These are phyloP conservation scores for Cataglyphis albicans DNA, from an alignment of 2,888 invertebrate genomes.

Conservation along the genomic window DNA sequence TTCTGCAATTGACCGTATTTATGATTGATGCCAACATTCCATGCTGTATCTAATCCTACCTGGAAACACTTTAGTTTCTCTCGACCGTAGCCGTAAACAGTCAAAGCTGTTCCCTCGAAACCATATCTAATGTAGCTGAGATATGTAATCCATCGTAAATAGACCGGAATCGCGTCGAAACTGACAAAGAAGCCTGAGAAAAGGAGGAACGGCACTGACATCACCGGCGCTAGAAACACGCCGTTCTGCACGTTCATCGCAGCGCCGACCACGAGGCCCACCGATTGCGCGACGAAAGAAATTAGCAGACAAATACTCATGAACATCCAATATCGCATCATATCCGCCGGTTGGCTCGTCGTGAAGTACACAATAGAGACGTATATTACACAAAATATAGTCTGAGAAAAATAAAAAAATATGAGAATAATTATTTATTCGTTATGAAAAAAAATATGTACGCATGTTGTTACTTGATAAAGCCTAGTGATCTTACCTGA, in stretches of 20 bases:
- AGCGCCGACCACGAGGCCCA: conserved; percentile 97
- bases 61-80: conserved; percentile 93
- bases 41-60: conserved; percentile 82
- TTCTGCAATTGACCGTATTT: background rate
- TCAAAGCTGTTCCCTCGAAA: conserved; percentile 97
- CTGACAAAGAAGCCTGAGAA: conserved; percentile 99
- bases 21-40: background rate
- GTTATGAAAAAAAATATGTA: background rate
- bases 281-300: conserved; percentile 97
- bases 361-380: conserved; percentile 97
- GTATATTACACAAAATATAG: conserved; percentile 97
- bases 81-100: conserved; percentile 95
- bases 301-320: conserved; percentile 94
- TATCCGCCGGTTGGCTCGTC: conserved; percentile 96
- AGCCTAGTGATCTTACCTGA: conserved; percentile 91
- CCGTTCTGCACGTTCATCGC: conserved; percentile 98
- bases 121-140: conserved; percentile 97
- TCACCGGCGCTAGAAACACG: conserved; percentile 98
- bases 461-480: background rate
- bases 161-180: conserved; percentile 97
- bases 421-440: background rate
- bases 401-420: conserved; percentile 87
- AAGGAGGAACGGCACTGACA: conserved; percentile 97
- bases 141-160: conserved; percentile 98
- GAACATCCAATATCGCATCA: conserved; percentile 95